Evolutionary conservation across 2,888 invertebrate species (phyloP), one percentile per base, ranked within the genome.

Genomic region (Timema podura): DNA sequence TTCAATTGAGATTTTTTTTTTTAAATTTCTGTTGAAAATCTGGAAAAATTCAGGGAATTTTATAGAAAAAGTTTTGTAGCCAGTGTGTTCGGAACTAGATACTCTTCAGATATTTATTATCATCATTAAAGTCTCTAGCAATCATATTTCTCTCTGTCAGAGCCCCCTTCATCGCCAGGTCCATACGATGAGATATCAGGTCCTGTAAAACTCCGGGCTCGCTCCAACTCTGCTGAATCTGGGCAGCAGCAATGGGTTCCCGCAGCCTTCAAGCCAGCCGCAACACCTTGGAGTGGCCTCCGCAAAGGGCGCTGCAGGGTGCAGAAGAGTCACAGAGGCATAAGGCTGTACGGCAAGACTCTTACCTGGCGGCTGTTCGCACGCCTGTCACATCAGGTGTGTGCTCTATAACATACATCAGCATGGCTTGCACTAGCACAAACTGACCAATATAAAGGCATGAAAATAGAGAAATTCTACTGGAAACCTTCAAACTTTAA

Each of bases 151-250:
- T 30, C 30, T 30, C 30, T 44, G 6, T 6, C 9, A 61, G 61
- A 61, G 7, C 61, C 61, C 2, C 61, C 61, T 3, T 45, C 44
- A 30, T 59, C 59, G 13, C 49, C 59, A 7, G 71, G 48, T 15
- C 30, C 30, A 13, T 57, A 66, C 9, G 67, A 71, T 67, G 83
- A 82, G 76, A 77, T 81, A 70, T 79, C 79, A 54, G 83, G 81
- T 76, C 77, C 81, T 68, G 79, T 79, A 49, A 80, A 79, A 69
- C 76, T 83, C 72, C 80, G 85, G 75, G 83, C 82, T 73, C 82
- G 86, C 73, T 85, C 85, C 73, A 86, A 85, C 79, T 86, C 86
- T 69, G 83, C 83, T 54, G 85, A 85, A 78, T 85, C 85, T 84
- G 85, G 84, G 80, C 81, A 64, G 78, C 81, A 54, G 76, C 77